These are phyloP conservation scores for Empis livida DNA, from an alignment of 2,888 invertebrate genomes.

Conservation along the genomic window DNA sequence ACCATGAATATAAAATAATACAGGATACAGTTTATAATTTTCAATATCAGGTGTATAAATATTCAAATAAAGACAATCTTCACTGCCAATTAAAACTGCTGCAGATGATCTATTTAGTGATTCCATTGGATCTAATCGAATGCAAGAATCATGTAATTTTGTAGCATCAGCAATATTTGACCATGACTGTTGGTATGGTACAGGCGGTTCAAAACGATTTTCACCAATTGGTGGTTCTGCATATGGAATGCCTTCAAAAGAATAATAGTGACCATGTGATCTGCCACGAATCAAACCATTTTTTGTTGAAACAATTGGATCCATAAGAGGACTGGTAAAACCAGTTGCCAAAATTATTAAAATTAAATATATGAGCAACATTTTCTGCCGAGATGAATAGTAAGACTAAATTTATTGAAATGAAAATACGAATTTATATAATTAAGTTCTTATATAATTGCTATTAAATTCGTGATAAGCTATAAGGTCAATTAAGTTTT, in stretches of 20 bases:
- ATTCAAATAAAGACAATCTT: constrained; percentile 37
- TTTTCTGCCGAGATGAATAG: too few relatives aligned
- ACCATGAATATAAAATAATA: constrained; percentile 52
- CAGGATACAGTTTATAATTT: constrained; percentile 37
- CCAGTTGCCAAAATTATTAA: too few relatives aligned
- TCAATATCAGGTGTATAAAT: constrained; percentile 39
- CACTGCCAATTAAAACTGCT: neutral
- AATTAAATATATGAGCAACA: too few relatives aligned
- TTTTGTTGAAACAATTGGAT: constrained; percentile 9
- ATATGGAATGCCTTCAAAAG: constrained; percentile 51
- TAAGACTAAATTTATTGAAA: too few relatives aligned
- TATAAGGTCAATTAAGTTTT: too few relatives aligned
- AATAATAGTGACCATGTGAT: constrained; percentile 32
- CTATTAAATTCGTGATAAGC: too few relatives aligned
- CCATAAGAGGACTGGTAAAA: too few relatives aligned
- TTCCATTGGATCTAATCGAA: constrained; percentile 11
- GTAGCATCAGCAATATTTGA: constrained; percentile 37
- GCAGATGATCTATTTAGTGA: constrained; percentile 4
- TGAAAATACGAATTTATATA: too few relatives aligned
- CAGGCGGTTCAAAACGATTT: constrained; percentile 39
- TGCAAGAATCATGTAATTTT: constrained; percentile 7
- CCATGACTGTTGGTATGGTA: constrained; percentile 12
- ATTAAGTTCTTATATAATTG: too few relatives aligned
- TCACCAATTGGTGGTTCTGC: constrained; percentile 49
- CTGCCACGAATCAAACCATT: constrained; percentile 15